Evolutionary conservation across 2,113 vertebrate genomes (phyloP).

Genomic region (Hiodon alosoides): DNA sequence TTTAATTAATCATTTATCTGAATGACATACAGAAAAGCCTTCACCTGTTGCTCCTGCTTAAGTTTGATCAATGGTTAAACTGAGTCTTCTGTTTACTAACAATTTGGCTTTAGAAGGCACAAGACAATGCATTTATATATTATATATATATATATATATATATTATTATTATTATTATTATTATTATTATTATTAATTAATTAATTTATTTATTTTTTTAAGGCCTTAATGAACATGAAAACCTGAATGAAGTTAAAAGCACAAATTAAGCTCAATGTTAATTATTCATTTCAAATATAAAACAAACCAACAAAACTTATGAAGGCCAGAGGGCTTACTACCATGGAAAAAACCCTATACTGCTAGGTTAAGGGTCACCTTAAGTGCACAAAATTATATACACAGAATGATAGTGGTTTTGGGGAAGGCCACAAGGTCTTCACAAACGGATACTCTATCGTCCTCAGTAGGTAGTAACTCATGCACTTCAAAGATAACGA

Average conservation of each 20-base stretch:
- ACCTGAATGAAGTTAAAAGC: background rate
- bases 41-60: no score
- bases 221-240: background rate
- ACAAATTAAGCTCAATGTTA: background rate
- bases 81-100: no score
- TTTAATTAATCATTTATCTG: no score
- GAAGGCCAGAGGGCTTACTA: background rate
- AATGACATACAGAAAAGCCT: no score
- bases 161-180: background rate
- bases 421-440: background rate
- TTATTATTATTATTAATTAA: background rate
- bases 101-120: no score
- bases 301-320: no score
- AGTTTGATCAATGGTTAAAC: no score
- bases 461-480: slow-evolving; percentile 15
- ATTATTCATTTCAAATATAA: background rate
- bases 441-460: background rate
- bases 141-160: background rate
- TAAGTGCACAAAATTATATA: slow-evolving; percentile 15
- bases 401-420: slow-evolving; percentile 17
- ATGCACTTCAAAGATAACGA: slow-evolving; percentile 5
- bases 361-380: background rate
- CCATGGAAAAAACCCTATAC: background rate
- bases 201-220: background rate
- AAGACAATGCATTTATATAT: no score